Base-by-base conservation (phyloP, 1,140 invertebrate genomes). In the Aphaenogaster ashmeadi region DNA sequence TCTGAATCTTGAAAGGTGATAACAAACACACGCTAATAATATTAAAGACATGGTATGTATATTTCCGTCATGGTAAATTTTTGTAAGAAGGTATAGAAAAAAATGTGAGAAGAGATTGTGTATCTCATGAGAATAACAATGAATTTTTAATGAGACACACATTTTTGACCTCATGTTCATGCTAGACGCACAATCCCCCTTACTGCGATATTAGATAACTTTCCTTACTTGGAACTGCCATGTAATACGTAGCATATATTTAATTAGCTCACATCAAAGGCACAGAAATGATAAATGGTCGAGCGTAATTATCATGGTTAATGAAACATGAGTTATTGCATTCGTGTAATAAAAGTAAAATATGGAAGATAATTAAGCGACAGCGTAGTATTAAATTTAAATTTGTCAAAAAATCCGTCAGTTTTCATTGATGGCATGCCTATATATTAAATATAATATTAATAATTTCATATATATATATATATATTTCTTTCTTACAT, bases 241-340 rank as follows among this genome's bases (percentile, higher is more conserved):
- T 54, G 9, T 78, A 44, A 44, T 60, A 60, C 18, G 41, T 21
- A 36, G 60, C 44, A 66, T 54, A 58, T 83, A 58, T 74, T 74
- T 83, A 79, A 66, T 47, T 66, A 83, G 77, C 74, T 64, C 36
- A 77, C 75, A 77, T 33, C 47, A 27, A 77, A 80, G 75, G 75
- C 60, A 78, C 2, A 77, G 54, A 18, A 60, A 77, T 62, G 84
- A 79, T 66, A 79, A 33, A 79, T 66, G 15, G n/a, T 27, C 15
- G 56, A 79, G 75, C 58, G 50, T 60, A 44, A 44, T 77, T 77
- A 60, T 47, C 21, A 60, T 66, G 33, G 15, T 79, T 79, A 66
- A 79, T 79, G 58, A 66, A 66, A 66, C 33, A 79, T 15, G 44
- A 79, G 77, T 79, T n/a, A 64, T 50, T 79, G 33, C 7, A 66